phyloP scores from a whole-genome alignment of 2,797 vertebrate genomes.

The Epinephelus coioides region DNA sequence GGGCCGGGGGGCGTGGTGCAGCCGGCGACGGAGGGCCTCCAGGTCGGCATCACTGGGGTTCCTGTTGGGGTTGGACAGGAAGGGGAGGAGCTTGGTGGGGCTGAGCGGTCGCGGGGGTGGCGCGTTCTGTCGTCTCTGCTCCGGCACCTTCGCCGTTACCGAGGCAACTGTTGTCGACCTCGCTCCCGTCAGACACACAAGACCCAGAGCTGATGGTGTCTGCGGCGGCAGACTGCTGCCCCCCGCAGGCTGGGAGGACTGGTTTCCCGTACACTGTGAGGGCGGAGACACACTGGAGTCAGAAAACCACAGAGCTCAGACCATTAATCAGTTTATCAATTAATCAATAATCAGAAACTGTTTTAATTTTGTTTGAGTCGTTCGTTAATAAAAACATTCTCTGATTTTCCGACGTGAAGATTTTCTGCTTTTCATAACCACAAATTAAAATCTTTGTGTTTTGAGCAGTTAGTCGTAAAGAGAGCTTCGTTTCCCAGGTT shows the following conservation, averaged over 20 bases:
- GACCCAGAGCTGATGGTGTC: constrained; percentile 75
- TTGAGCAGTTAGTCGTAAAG: too few relatives aligned
- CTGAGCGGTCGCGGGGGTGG: constrained; percentile 93
- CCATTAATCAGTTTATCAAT: neutral
- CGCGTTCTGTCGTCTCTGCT: constrained; percentile 35
- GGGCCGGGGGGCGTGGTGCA: constrained; percentile 93
- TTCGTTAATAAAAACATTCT: neutral
- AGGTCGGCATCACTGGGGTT: constrained; percentile 92
- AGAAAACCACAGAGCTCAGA: neutral
- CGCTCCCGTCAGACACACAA: constrained; percentile 68
- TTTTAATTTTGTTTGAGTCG: too few relatives aligned
- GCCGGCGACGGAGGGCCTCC: constrained; percentile 91
- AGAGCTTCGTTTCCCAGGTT: too few relatives aligned
- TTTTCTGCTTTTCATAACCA: neutral
- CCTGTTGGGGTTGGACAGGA: constrained; percentile 88
- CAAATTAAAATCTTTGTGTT: too few relatives aligned
- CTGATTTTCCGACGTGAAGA: neutral
- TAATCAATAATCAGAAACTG: neutral
- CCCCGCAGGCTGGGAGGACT: constrained; percentile 81
- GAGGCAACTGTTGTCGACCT: constrained; percentile 60
- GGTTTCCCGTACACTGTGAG: constrained; percentile 93
- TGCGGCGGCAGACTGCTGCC: constrained; percentile 66
- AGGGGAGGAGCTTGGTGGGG: constrained; percentile 96
- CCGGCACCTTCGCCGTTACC: constrained; percentile 3
- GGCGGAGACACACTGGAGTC: neutral